Base-by-base conservation (phyloP, 2,888 invertebrate genomes). In the Altica lythri region DNA sequence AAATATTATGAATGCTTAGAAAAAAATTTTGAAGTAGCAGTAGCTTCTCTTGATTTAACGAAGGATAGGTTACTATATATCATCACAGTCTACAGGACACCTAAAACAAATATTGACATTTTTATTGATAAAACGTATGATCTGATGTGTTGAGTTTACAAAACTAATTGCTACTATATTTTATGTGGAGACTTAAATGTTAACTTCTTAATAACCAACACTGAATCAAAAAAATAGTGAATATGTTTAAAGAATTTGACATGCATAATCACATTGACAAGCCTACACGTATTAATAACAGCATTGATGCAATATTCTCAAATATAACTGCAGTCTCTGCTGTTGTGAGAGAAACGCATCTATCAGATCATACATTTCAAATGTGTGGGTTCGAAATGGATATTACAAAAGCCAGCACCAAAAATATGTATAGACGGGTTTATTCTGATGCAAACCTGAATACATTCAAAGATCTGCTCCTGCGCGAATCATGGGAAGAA, bases 181-280 rank as follows among this genome's bases (percentile, higher is more conserved):
- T n/a, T n/a, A n/a, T 22, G 22, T 22, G 22, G 22, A 22, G 22
- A 22, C 22, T 22, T 22, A 22, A 22, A 22, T n/a, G n/a, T n/a
- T n/a, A n/a, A n/a, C n/a, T n/a, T n/a, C n/a, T n/a, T n/a, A n/a
- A n/a, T n/a, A n/a, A n/a, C n/a, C 22, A 22, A 22, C 8, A 22
- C 22, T 5, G 22, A 22, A 22, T 22, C 22, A 22, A 22, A 22
- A 22, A 22, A 22, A 22, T 22, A 22, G 22, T 22, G 8, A 22
- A 22, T 8, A 22, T 22, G 22, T 35, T 52, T 45, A 22, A 22
- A 22, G 22, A 22, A 22, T 22, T 22, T 22, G 22, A 22, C 22
- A 22, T 22, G 22, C 22, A 22, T 22, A 22, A 22, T 22, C 22
- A 22, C n/a, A n/a, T n/a, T n/a, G n/a, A n/a, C n/a, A n/a, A n/a